These are phyloP conservation scores for Pristis pectinata DNA, from an alignment of 2,797 vertebrate species.

Conservation along the genomic window DNA sequence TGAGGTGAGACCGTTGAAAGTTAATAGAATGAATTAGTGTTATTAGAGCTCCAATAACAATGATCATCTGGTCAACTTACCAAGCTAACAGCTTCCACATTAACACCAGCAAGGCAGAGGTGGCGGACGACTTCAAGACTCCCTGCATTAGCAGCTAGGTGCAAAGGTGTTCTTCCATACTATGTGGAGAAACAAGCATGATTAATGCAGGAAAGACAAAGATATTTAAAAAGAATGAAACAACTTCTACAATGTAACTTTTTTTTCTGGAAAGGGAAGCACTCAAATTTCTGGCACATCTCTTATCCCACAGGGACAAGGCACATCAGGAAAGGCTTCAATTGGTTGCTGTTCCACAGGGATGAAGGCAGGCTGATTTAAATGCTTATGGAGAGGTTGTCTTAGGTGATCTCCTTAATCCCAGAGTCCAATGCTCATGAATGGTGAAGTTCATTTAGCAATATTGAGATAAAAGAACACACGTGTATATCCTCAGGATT, in stretches of 20 bases:
- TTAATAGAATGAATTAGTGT: background rate
- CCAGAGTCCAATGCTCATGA: background rate
- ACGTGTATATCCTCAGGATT: too few relatives aligned
- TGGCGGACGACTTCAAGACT: conserved; percentile 86
- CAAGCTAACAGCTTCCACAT: conserved; percentile 75
- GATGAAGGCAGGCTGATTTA: background rate
- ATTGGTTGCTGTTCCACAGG: background rate
- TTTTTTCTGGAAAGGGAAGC: background rate
- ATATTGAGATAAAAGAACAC: background rate
- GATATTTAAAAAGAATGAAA: background rate
- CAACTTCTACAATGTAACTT: background rate
- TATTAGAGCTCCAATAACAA: background rate
- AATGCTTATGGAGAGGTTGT: background rate
- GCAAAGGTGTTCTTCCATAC: conserved; percentile 84
- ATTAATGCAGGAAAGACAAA: background rate
- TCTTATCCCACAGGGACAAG: background rate
- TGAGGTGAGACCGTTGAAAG: background rate
- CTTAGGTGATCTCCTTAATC: background rate
- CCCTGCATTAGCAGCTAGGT: conserved; percentile 84
- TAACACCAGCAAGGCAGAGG: conserved; percentile 82
- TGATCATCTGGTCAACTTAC: conserved; percentile 61
- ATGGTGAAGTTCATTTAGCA: background rate
- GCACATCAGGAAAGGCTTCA: background rate
- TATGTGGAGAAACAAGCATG: conserved; percentile 45
- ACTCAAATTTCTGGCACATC: background rate